Evolutionary conservation across 1,140 invertebrate genomes (phyloP).

Genomic region (Drosophila ohnishii): DNA sequence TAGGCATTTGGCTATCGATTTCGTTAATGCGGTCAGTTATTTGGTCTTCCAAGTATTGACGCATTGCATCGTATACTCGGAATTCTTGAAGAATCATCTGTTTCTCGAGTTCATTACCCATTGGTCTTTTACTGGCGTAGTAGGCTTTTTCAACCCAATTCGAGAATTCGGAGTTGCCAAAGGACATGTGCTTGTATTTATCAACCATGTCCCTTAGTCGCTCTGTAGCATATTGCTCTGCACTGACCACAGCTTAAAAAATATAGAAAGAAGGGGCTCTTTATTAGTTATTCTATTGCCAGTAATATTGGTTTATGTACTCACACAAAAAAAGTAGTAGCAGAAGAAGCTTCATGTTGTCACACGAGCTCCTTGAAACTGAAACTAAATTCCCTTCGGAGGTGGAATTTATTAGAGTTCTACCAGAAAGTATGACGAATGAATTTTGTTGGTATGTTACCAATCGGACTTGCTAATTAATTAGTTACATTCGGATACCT

Average conservation of each 20-base stretch:
- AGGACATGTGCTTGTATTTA: neutral
- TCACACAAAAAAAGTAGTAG: neutral
- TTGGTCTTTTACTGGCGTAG: neutral
- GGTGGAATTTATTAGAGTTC: neutral
- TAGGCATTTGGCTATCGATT: neutral
- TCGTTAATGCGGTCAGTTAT: neutral
- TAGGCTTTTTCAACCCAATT: neutral
- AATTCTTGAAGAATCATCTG: rapidly evolving
- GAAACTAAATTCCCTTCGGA: neutral
- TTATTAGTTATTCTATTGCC: neutral
- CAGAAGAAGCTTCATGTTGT: neutral
- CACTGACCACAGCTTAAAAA: neutral
- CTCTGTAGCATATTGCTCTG: neutral
- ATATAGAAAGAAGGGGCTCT: neutral
- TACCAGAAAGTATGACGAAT: neutral
- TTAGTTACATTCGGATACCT: neutral
- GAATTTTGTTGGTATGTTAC: neutral
- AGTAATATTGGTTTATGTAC: neutral
- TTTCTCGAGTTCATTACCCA: rapidly evolving
- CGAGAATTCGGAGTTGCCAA: neutral
- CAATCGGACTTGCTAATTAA: neutral
- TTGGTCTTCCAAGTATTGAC: neutral
- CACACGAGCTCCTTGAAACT: neutral
- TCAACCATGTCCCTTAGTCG: neutral
- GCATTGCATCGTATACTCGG: neutral